Evolutionary conservation across 2,888 invertebrate species (phyloP).

Genomic region (Rugalucina vietnamica): DNA sequence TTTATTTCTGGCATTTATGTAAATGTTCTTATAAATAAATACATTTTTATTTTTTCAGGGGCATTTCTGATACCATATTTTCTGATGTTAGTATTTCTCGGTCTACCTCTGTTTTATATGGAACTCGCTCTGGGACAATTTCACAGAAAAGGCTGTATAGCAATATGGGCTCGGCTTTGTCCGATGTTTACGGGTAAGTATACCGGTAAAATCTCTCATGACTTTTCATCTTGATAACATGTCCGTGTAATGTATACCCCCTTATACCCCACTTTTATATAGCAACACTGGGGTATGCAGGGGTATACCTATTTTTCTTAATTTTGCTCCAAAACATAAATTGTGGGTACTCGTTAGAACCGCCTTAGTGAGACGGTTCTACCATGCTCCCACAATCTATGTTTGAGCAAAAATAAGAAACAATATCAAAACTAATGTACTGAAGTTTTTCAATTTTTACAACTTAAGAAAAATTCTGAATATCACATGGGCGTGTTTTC

Average conservation of each 20-base stretch:
- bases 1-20: too few relatives aligned
- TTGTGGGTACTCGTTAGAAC: background rate
- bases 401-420: background rate
- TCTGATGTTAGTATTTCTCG: conserved; percentile 96
- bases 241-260: too few relatives aligned
- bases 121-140: conserved; percentile 93
- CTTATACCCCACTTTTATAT: too few relatives aligned
- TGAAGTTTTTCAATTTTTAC: too few relatives aligned
- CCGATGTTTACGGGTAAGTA: conserved; percentile 93
- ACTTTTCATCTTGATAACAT: too few relatives aligned
- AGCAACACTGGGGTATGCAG: too few relatives aligned
- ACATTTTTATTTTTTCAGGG: conserved; percentile 68
- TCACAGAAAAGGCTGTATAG: conserved; percentile 95
- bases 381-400: background rate
- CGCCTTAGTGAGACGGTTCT: background rate
- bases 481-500: too few relatives aligned
- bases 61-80: conserved; percentile 77
- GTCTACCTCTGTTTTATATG: conserved; percentile 86
- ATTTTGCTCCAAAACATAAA: background rate
- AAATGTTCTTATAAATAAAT: too few relatives aligned
- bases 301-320: too few relatives aligned
- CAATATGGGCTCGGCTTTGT: conserved; percentile 96
- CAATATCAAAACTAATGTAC: too few relatives aligned
- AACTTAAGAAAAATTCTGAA: too few relatives aligned
- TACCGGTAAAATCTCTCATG: too few relatives aligned